Evolutionary conservation across 2,888 invertebrate genomes (phyloP), one percentile per base, ranked within the genome.

Genomic region (Fragum sueziense): DNA sequence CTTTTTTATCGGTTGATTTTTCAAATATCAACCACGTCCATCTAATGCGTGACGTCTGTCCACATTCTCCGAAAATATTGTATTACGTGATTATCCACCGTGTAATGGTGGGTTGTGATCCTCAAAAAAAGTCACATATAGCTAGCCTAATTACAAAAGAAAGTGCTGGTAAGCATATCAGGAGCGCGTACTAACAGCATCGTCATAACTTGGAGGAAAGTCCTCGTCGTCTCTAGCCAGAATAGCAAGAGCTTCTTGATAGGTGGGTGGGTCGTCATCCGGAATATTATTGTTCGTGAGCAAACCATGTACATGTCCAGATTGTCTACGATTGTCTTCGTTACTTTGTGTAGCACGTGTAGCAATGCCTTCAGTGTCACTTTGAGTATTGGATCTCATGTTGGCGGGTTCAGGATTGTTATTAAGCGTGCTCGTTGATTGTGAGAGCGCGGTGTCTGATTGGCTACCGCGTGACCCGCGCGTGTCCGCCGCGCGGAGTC

Each of bases 161-260:
- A n/a, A n/a, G n/a, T n/a, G n/a, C n/a, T n/a, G n/a, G n/a, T n/a
- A n/a, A n/a, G n/a, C n/a, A n/a, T 29, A 61, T 61, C 33, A 65
- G 2, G 37, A n/a, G n/a, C 33, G 31, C 27, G 34, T 70, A 57
- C 54, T 54, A 0, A 70, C 33, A 54, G 70, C 95, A 95, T 86
- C 97, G 97, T 98, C 74, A 41, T 74, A 74, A 11, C 67, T 74
- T n/a, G 74, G 74, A 2, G 72, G 72, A 6, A 68, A 68, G 27
- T 68, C 67, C 17, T 68, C 74, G 17, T 51, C 34, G 41, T 54
- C 68, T 57, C 57, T 69, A 33, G 65, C 74, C 27, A 74, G 67
- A 57, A 74, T 74, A 27, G 68, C 59, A 9, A 74, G 54, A 29
- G 74, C 74, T 54, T 74, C 74, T 47, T 74, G 54, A 33, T 74